Base-by-base conservation (phyloP, 1,140 invertebrate genomes). In the Zaprionus taronus region DNA sequence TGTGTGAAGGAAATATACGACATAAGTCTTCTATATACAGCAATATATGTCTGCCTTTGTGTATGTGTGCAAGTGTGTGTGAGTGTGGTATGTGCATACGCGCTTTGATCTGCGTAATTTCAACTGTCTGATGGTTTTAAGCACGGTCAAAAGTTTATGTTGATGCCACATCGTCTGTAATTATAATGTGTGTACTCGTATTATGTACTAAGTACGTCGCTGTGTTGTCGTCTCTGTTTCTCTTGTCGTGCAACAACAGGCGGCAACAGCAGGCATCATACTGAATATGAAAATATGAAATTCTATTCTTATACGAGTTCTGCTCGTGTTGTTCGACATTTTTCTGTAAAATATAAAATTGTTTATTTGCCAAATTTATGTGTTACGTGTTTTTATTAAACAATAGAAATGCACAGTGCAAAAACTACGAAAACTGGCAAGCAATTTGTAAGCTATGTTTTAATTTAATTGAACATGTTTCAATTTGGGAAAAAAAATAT, bases 181-280 rank as follows among this genome's bases (percentile, higher is more conserved):
- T 87, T 87, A 89, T 89, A 87, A 87, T 78, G 72, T 78, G 66
- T 72, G 56, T 80, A 77, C 79, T 72, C 82, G 66, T 77, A 75
- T 83, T 80, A 83, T 74, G 77, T 85, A 86, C 81, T 76, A 70
- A 77, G 73, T 78, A 66, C 34, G 31, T 71, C 17, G 20, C 36
- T 72, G 72, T 47, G 49, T 20, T 36, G 24, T 22, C 53, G 57
- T 47, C 58, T 31, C 47, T 61, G 31, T 34, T 65, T 31, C 17
- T 34, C 38, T 20, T 63, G 67, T 31, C 72, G 34, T 72, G 56
- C 77, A 83, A 67, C 79, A 86, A 73, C 78, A 80, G 80, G 15
- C 66, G 77, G 12, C 66, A 26, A 34, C 31, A 26, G 17, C 51
- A 56, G 70, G 56, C 49, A 73, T 62, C 77, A 70, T 60, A 34